Conservation (phyloP, 1,140 invertebrate species). For the Drosophila guanche region DNA sequence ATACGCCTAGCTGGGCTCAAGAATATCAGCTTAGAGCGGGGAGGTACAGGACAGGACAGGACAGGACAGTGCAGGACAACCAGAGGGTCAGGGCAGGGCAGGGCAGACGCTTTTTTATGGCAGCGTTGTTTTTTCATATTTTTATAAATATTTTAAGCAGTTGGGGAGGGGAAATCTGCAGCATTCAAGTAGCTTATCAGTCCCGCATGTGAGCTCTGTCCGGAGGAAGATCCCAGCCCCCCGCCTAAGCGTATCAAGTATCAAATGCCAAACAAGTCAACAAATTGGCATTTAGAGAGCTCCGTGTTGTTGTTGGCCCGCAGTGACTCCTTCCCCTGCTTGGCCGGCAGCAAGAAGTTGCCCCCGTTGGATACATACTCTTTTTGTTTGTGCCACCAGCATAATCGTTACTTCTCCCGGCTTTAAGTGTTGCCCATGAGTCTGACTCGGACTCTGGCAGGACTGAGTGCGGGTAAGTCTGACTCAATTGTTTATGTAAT, state of each 20-base stretch:
- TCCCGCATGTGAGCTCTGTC: conserved; percentile 27
- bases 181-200: conserved; percentile 77
- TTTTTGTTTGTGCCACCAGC: conserved; percentile 27
- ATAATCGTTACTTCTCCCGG: conserved; percentile 32
- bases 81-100: too few species aligned
- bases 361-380: conserved; percentile 21
- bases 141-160: conserved; percentile 80
- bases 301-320: too few species aligned
- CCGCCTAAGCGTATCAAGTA: conserved; percentile 65
- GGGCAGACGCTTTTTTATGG: conserved; percentile 3
- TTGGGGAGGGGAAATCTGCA: conserved; percentile 31
- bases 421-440: conserved; percentile 25
- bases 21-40: conserved; percentile 64
- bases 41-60: not conserved
- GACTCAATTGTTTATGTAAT: conserved; percentile 74
- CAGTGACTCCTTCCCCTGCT: conserved; percentile 12
- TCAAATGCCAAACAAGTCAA: conserved; percentile 74
- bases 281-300: conserved; percentile 55
- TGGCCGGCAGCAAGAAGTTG: conserved; percentile 44
- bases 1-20: conserved; percentile 72
- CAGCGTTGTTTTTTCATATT: conserved; percentile 62
- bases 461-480: conserved; percentile 14
- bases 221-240: conserved; percentile 1
- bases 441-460: conserved; percentile 29
- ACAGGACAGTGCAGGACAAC: too few species aligned